Evolutionary conservation across 1,140 invertebrate genomes (phyloP).

Genomic region (Saccostrea cuccullata): DNA sequence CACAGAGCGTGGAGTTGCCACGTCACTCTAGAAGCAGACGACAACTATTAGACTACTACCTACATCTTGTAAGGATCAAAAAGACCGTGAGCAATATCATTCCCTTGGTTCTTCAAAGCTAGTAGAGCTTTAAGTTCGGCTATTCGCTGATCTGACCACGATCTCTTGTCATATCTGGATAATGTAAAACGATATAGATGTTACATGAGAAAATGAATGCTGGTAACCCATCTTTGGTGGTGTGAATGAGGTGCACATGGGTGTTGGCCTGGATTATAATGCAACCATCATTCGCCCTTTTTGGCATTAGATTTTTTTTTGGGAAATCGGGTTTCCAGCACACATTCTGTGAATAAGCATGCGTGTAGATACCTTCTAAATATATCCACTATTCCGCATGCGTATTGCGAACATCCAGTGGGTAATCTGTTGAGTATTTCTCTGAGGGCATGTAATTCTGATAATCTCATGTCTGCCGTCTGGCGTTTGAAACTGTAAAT

Average conservation of each 20-base stretch:
- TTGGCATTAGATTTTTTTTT: background rate
- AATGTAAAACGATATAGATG: constrained; percentile 43
- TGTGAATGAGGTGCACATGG: background rate
- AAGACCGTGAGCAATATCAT: constrained; percentile 44
- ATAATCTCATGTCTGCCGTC: constrained; percentile 39
- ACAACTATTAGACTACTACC: constrained; percentile 37
- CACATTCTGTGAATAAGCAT: background rate
- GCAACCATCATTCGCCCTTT: background rate
- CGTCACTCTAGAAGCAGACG: constrained; percentile 36
- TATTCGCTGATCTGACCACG: constrained; percentile 50
- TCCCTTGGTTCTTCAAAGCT: constrained; percentile 40
- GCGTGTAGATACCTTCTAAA: constrained; percentile 12
- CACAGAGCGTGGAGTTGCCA: constrained; percentile 28
- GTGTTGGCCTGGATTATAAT: background rate
- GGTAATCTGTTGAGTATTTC: constrained; percentile 38
- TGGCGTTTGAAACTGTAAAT: constrained; percentile 42
- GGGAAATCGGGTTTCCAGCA: background rate
- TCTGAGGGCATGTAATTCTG: constrained; percentile 24
- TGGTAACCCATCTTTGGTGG: background rate
- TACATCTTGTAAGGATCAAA: constrained; percentile 50
- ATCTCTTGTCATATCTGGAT: constrained; percentile 51
- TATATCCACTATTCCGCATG: constrained; percentile 34
- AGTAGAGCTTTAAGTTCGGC: constrained; percentile 49
- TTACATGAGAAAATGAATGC: constrained; percentile 24
- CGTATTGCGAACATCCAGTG: background rate